phyloP scores from a whole-genome alignment of 2,888 invertebrate species.

The Troilus luridus region DNA sequence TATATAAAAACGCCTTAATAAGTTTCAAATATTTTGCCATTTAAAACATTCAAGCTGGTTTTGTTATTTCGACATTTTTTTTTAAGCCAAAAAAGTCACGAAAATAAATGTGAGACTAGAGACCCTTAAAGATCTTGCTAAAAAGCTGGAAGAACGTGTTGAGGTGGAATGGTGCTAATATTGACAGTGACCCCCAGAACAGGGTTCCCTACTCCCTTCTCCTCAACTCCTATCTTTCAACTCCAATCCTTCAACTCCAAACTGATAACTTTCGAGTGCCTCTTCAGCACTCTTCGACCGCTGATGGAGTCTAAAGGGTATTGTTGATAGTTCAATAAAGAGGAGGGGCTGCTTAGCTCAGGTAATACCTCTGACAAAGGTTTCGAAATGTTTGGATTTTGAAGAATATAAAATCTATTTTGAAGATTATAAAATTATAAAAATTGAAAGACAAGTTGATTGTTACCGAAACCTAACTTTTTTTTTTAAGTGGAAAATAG shows the following conservation, averaged over 20 bases:
- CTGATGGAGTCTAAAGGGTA: neutral
- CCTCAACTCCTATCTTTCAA: neutral
- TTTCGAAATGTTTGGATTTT: too few species aligned
- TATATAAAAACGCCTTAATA: too few species aligned
- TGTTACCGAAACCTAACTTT: too few species aligned
- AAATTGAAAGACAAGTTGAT: too few species aligned
- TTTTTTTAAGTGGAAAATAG: too few species aligned
- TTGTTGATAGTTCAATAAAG: neutral
- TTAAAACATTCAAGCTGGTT: neutral
- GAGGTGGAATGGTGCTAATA: constrained; percentile 1
- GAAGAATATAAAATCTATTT: too few species aligned
- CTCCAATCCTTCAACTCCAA: neutral
- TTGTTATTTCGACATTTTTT: neutral
- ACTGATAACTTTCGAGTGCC: neutral
- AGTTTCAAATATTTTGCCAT: too few species aligned
- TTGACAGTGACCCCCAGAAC: constrained; percentile 1
- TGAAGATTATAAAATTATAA: too few species aligned
- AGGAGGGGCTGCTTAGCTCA: neutral
- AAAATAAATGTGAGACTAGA: neutral
- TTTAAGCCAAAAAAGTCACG: neutral
- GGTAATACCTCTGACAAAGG: too few species aligned
- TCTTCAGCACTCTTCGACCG: neutral
- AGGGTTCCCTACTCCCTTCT: constrained; percentile 26
- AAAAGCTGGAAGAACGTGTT: constrained; percentile 5
- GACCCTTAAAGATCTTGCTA: neutral